Evolutionary conservation across 92 coral and sea anemone species (phyloP), one percentile per base, ranked within the genome.

Genomic region (Palythoa heliodiscus): DNA sequence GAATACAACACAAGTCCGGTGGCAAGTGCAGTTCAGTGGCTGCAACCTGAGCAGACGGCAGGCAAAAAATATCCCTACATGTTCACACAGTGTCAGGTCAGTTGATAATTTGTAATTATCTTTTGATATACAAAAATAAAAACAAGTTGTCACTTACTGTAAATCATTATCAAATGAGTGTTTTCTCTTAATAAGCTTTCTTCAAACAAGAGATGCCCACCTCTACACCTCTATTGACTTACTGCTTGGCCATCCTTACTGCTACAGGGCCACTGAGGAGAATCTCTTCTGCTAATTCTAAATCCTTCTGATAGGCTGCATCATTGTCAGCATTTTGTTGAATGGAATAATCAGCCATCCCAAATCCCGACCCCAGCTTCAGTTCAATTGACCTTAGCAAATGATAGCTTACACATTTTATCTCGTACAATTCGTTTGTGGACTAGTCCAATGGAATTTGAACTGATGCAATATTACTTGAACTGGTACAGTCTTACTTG

Each of bases 191-290:
- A 12, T 0, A n/a, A n/a, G n/a, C n/a, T n/a, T 55, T 12, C 61
- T 55, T 55, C 3, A 19, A 19, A 63, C 1, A 63, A 7, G 6
- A 69, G 43, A 0, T 2, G 2, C 73, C 48, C 87, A 95, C 99
- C 98, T 96, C 91, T 75, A 93, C 76, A 57, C 99, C 99, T 58
- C 82, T 88, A 77, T 86, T 96, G 61, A 96, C 91, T 22, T 98
- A 92, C 52, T 83, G 90, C 71, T 96, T 96, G n/a, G 99, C 98
- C 99, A 96, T 94, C 57, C 87, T 74, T 8, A 96, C 93, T n/a
- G 98, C 99, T 29, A 96, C 92, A 64, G 99, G 99, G 5, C 99
- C 99, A 70, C 89, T 93, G 5, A 95, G 98, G 22, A 96, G 91
- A 60, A 96, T 95, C 87, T 91, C 95, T 73, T 87, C 91, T 23